Conservation (phyloP, 2,888 invertebrate genomes). For the Eurytoma californica region DNA sequence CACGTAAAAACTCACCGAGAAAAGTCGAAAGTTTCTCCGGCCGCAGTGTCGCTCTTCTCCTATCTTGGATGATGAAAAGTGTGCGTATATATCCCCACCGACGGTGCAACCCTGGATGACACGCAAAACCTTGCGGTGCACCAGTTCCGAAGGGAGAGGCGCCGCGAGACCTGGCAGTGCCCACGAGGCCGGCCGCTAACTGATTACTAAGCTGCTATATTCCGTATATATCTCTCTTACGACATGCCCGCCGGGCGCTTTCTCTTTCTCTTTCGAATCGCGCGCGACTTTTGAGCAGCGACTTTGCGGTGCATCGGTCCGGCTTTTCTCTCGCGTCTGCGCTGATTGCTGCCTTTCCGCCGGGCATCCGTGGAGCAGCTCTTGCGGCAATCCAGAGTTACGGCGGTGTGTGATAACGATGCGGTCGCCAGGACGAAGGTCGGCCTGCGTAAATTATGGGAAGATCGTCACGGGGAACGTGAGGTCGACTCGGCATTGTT, state of each 20-base stretch:
- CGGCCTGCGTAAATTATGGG: not conserved
- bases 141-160: not conserved
- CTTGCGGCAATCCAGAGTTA: slow-evolving; percentile 6
- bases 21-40: slow-evolving; percentile 20
- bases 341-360: not conserved
- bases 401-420: not conserved
- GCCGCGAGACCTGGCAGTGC: not conserved
- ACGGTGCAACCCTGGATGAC: no score
- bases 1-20: not conserved
- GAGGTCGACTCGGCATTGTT: no score
- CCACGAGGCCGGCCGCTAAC: slow-evolving; percentile 35
- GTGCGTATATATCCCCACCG: no score
- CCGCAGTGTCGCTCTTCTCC: not conserved
- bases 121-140: not conserved
- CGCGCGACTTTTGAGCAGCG: slow-evolving; percentile 22
- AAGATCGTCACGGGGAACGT: not conserved
- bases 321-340: not conserved
- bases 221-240: slow-evolving; percentile 5
- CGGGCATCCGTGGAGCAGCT: not conserved
- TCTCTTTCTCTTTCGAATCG: slow-evolving; percentile 49
- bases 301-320: slow-evolving; percentile 14
- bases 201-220: not conserved
- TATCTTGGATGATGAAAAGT: not conserved
- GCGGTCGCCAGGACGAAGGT: not conserved
- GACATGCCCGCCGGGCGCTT: slow-evolving; percentile 35